Base-by-base conservation (phyloP, 2,888 invertebrate genomes). In the Agrilus cyanescens region DNA sequence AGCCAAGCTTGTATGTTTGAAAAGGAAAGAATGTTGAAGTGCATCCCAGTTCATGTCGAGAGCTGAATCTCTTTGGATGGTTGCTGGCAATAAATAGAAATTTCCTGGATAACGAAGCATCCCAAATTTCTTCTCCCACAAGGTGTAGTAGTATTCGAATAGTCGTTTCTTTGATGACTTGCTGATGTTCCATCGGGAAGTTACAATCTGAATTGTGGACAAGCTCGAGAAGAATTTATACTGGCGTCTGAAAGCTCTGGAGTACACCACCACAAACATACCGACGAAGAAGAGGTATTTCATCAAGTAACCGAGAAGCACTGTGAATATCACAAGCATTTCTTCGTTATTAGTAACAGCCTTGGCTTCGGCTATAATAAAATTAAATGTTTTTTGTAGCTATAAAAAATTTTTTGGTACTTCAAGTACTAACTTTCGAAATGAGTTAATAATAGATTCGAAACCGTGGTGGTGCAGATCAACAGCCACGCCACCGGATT, bases 21-120 rank as follows among this genome's bases (percentile, higher is more conserved):
- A 73, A 60, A 73, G 54, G 45, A 72, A 58, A n/a, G 73, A 72
- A 51, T 72, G 72, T 45, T 66, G 68, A 2, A 73, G 61, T n/a
- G 71, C 71, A 34, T 72, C 69, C 45, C 72, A 72, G 51, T 71
- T 71, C 32, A 73, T 58, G 52, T 73, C 73, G 44, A 69, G 68
- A 50, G 63, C 64, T 35, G 72, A 69, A 57, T 72, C 72, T 68
- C 70, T 72, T 59, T 69, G 69, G 41, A 73, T 55, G 20, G 73
- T 70, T 50, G 63, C 63, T 1, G 73, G 72, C 13, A 73, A 55
- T 6, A 70, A 48, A 29, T 57, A 52, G 41, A 73, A 61, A 15
- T 69, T 51, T 45, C 64, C 65, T 7, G 72, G 72, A 47, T 69
- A 66, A 7, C 39, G 34, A 41, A 68, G 69, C 16, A 72, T 70